A percentile compares a stretch with the other conserved stretches of the same genome.
phyloP scores from a whole-genome alignment of 2,888 invertebrate genomes.

The Apotomis turbidana region DNA sequence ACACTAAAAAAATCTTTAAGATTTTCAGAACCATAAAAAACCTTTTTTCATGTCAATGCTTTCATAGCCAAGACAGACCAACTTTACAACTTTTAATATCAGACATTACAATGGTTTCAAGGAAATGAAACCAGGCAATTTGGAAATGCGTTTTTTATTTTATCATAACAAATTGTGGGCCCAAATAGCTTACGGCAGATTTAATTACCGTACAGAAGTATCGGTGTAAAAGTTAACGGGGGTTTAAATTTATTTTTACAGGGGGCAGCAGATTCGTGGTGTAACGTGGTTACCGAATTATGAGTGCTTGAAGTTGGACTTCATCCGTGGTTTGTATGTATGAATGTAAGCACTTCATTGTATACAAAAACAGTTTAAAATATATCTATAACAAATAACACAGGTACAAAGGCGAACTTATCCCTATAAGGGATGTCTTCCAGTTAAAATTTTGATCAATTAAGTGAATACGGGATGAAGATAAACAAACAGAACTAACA shows the following conservation, averaged over 20 bases:
- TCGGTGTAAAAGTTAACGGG: slow-evolving; percentile 28
- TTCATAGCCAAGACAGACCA: background rate
- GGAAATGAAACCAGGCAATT: slow-evolving; percentile 19
- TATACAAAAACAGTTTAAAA: too few relatives aligned
- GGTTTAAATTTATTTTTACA: slow-evolving; percentile 25
- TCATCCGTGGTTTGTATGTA: background rate
- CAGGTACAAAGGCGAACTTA: too few relatives aligned
- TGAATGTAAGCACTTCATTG: too few relatives aligned
- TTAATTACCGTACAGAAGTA: slow-evolving; percentile 34
- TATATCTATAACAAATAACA: too few relatives aligned
- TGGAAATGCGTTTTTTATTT: slow-evolving; percentile 28
- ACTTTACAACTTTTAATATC: slow-evolving; percentile 9
- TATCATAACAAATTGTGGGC: slow-evolving; percentile 13
- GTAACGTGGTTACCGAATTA: background rate
- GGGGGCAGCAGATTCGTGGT: background rate
- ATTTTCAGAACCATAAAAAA: background rate
- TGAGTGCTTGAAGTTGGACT: background rate
- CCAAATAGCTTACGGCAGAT: slow-evolving; percentile 9
- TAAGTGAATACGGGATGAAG: too few relatives aligned
- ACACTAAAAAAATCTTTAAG: background rate
- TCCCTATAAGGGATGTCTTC: too few relatives aligned
- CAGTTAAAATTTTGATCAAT: too few relatives aligned
- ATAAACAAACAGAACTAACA: too few relatives aligned
- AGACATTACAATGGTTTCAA: slow-evolving; percentile 1
- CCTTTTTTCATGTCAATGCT: background rate